phyloP scores from a whole-genome alignment of 2,113 vertebrate genomes.

The Xiphorhynchus elegans region DNA sequence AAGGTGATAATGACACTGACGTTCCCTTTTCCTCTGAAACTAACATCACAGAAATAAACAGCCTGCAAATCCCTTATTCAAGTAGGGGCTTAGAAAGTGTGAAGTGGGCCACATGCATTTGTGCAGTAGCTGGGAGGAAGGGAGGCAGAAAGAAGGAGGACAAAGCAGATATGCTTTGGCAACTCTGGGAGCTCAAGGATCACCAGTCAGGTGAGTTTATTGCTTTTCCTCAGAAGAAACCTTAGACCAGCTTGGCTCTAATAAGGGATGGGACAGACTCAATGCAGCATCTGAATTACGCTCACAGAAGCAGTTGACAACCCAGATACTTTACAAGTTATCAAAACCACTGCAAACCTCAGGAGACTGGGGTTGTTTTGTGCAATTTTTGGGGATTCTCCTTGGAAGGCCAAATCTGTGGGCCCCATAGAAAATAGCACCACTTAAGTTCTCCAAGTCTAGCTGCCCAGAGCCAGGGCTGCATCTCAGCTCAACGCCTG shows the following conservation, averaged over 20 bases:
- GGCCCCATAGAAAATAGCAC: background rate
- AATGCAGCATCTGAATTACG: background rate
- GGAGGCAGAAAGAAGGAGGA: background rate
- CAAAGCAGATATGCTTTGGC: background rate
- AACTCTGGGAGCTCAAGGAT: background rate
- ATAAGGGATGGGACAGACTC: background rate
- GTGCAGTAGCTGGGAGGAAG: background rate
- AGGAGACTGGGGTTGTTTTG: background rate
- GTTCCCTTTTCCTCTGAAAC: background rate
- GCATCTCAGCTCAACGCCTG: accelerated
- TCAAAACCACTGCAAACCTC: background rate
- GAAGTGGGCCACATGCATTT: background rate
- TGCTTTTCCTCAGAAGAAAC: background rate
- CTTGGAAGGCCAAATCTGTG: background rate
- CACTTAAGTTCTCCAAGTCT: background rate
- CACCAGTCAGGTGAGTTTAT: background rate
- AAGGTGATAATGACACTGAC: background rate
- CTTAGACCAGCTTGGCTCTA: background rate
- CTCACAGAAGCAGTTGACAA: background rate
- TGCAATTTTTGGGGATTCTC: background rate
- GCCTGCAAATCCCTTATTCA: conserved; percentile 17
- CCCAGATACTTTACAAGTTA: background rate
- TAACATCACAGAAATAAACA: background rate
- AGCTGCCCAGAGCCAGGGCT: background rate
- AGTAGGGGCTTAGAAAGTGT: background rate